Base-by-base conservation (phyloP, 2,113 vertebrate species). In the Eurystomus gularis region DNA sequence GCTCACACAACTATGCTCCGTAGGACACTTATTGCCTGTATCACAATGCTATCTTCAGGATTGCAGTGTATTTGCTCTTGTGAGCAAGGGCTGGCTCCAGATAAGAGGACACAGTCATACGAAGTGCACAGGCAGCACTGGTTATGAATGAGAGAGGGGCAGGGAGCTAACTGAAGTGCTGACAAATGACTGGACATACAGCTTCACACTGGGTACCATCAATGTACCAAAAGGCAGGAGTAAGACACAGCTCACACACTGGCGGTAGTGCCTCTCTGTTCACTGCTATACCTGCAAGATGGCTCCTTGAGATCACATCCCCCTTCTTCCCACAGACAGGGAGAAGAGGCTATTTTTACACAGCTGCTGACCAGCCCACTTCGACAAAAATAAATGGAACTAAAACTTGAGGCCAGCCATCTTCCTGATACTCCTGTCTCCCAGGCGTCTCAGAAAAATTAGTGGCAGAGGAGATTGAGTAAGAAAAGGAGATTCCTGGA, bases 201-300 rank as follows among this genome's bases (percentile, higher is more conserved):
- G 29, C 21, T 86, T 68, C 60, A 18, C 39, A 17, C 1, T 4
- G 23, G 72, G 73, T 21, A 62, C 51, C 49, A 62, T 3, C 31
- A 20, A 1, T 10, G 25, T 18, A 21, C 46, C 46, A 26, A 58
- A 76, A 31, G 0, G 1, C 24, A 65, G 77, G 40, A 39, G 25
- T 6, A 70, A 1, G 6, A 31, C 1, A 3, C 57, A 72, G 39
- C 40, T 90, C 39, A 16, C 40, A 20, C 2, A 3, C 0, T 4
- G 29, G 49, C 0, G 0, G 7, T 46, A 35, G 62, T 0, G 0
- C 54, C 77, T 0, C 0, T 20, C 78, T 55, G n/a, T 8, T 58
- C 37, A 29, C 10, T 10, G 58, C 49, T 25, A 4, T 18, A 86
- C 60, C 82, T 94, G 80, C 86, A 75, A 78, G 68, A 81, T 66